phyloP scores from a whole-genome alignment of 2,797 vertebrate species.

The Danio jaintianensis region DNA sequence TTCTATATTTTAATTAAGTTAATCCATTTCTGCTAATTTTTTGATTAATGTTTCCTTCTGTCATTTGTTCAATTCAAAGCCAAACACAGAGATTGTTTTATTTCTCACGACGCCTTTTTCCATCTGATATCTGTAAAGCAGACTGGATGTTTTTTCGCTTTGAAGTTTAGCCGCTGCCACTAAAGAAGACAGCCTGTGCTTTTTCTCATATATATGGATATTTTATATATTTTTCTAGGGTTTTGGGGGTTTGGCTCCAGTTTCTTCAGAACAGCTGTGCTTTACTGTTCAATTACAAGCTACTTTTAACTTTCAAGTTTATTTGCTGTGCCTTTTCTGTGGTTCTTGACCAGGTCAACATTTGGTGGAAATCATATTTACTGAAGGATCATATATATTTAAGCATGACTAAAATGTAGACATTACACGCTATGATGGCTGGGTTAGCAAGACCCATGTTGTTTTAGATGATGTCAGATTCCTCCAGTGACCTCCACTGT shows the following conservation, averaged over 20 bases:
- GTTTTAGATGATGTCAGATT: conserved; percentile 9
- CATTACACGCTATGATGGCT: background rate
- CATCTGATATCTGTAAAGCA: background rate
- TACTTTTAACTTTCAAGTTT: conserved; percentile 37
- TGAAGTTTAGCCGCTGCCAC: background rate
- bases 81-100: background rate
- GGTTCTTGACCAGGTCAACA: conserved; percentile 43
- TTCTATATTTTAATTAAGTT: too few relatives aligned
- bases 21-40: background rate
- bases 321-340: conserved; percentile 39
- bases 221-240: conserved; percentile 6
- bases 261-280: conserved; percentile 42
- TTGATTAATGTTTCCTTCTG: background rate
- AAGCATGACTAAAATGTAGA: conserved; percentile 21
- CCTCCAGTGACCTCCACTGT: background rate
- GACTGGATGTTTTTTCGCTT: background rate
- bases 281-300: conserved; percentile 32
- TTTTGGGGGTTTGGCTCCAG: conserved; percentile 18
- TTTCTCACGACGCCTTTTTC: background rate
- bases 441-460: conserved; percentile 16
- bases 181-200: background rate
- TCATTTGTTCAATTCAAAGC: background rate
- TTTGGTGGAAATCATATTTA: conserved; percentile 35
- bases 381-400: conserved; percentile 34
- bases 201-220: conserved; percentile 21